Conservation (phyloP, 2,888 invertebrate species). For the Meliscaeva auricollis region DNA sequence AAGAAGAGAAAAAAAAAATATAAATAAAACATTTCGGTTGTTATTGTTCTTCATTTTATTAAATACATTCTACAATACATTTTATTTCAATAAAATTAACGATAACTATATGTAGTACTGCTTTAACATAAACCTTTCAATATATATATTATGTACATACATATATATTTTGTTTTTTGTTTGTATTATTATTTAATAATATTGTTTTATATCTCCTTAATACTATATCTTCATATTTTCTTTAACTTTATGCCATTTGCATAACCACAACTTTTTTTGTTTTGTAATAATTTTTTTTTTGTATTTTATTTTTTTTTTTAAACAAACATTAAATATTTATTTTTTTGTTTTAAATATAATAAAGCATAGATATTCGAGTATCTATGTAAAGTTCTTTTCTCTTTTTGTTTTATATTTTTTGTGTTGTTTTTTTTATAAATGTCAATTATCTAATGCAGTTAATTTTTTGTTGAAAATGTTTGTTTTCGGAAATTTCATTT, state of each 20-base stretch:
- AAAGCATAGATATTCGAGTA: constrained; percentile 63
- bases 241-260: constrained; percentile 65
- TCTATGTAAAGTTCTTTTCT: constrained; percentile 54
- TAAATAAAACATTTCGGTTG: constrained; percentile 40
- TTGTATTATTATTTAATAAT: constrained; percentile 25
- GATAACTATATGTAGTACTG: constrained; percentile 73
- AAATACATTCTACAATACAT: constrained; percentile 75
- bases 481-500: constrained; percentile 32
- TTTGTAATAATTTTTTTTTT: constrained; percentile 53
- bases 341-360: constrained; percentile 49
- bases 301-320: constrained; percentile 26
- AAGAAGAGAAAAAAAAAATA: not conserved
- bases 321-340: constrained; percentile 71
- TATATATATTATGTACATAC: constrained; percentile 53
- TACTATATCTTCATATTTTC: constrained; percentile 64
- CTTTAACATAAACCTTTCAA: constrained; percentile 63
- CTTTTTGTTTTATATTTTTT: not conserved
- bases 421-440: constrained; percentile 42
- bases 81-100: constrained; percentile 75
- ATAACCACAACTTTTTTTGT: constrained; percentile 68
- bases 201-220: constrained; percentile 65
- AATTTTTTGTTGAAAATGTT: constrained; percentile 19
- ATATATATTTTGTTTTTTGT: constrained; percentile 44
- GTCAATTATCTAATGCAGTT: constrained; percentile 62
- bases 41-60: constrained; percentile 75